Conservation (phyloP, 2,113 vertebrate genomes). For the Hiodon alosoides region DNA sequence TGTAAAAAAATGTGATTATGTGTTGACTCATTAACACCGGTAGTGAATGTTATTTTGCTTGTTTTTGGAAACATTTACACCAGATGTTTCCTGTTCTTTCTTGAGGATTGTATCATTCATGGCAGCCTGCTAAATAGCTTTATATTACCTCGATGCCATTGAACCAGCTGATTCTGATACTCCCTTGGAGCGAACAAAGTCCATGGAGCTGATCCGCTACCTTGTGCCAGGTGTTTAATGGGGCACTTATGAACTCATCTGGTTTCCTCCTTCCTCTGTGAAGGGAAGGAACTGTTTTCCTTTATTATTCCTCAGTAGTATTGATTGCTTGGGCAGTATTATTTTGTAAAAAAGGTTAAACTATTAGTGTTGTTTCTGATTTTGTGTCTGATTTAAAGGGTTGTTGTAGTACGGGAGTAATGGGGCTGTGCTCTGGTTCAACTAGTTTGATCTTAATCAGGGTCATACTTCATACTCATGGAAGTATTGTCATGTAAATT, state of each 20-base stretch:
- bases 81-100: background rate
- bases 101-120: background rate
- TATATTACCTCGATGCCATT: conserved; percentile 53
- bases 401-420: background rate
- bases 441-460: background rate
- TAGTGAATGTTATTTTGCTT: background rate
- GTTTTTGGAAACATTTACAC: background rate
- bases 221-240: conserved; percentile 65
- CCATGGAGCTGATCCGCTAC: conserved; percentile 65
- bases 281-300: conserved; percentile 48
- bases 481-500: background rate
- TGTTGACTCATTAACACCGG: background rate
- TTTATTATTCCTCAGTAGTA: no score
- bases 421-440: background rate
- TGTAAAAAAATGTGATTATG: background rate
- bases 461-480: background rate
- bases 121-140: background rate
- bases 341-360: background rate
- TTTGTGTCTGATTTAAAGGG: background rate
- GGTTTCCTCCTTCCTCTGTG: conserved; percentile 61
- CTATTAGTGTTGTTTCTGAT: background rate
- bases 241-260: conserved; percentile 63
- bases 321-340: background rate
- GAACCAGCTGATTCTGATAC: conserved; percentile 54
- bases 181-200: conserved; percentile 61